Conservation (phyloP, 2,888 invertebrate species). For the Elysia crispata region DNA sequence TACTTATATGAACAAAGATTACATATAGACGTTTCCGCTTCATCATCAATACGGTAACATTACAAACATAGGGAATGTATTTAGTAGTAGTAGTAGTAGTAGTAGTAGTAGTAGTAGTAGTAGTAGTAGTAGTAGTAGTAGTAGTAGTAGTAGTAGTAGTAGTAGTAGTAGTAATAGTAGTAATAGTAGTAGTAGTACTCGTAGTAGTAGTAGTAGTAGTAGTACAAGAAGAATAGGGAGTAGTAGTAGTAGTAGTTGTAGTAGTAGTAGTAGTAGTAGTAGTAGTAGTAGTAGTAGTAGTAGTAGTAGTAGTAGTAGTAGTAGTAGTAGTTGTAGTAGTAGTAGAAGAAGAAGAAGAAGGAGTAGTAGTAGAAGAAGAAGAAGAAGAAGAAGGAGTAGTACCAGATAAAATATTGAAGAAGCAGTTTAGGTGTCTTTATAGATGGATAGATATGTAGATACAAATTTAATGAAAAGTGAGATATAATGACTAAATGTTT, state of each 20-base stretch:
- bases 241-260: conserved; percentile 37
- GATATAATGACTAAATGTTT: too few species aligned
- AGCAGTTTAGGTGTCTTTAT: too few species aligned
- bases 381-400: neutral
- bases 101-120: conserved; percentile 13
- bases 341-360: neutral
- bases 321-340: conserved; percentile 30
- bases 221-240: conserved; percentile 46
- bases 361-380: neutral
- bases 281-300: conserved; percentile 33
- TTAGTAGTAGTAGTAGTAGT: neutral
- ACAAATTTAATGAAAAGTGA: too few species aligned
- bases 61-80: too few species aligned
- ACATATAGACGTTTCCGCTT: too few species aligned
- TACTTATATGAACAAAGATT: too few species aligned
- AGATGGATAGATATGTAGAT: too few species aligned
- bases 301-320: conserved; percentile 38
- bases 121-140: conserved; percentile 21
- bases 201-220: conserved; percentile 33
- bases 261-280: conserved; percentile 16
- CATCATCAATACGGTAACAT: too few species aligned
- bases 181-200: conserved; percentile 7
- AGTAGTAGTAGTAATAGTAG: conserved; percentile 26
- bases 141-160: conserved; percentile 27
- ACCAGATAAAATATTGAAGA: too few species aligned